Conservation (phyloP, 1,140 invertebrate genomes). For the Pararge aegeria region DNA sequence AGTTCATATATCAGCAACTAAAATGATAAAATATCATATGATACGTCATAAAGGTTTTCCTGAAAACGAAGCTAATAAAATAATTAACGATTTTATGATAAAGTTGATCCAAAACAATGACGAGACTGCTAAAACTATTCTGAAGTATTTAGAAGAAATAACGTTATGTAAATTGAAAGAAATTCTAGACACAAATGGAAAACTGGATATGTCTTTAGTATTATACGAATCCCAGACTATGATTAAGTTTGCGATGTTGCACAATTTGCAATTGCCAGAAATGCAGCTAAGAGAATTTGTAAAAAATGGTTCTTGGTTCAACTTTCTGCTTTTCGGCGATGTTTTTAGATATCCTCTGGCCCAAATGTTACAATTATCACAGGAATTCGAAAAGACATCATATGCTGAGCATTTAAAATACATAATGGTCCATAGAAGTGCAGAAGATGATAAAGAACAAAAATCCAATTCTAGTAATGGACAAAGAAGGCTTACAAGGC, state of each 20-base stretch:
- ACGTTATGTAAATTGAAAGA: constrained; percentile 45
- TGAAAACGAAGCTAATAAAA: constrained; percentile 62
- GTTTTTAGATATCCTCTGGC: constrained; percentile 82
- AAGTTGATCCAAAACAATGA: constrained; percentile 67
- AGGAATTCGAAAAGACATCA: constrained; percentile 76
- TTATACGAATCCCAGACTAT: constrained; percentile 81
- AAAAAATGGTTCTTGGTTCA: constrained; percentile 81
- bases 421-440: constrained; percentile 72
- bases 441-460: constrained; percentile 66
- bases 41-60: constrained; percentile 40
- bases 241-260: constrained; percentile 81
- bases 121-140: constrained; percentile 58
- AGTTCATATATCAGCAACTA: constrained; percentile 80
- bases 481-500: constrained; percentile 55
- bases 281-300: constrained; percentile 80
- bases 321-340: constrained; percentile 82
- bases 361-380: constrained; percentile 79
- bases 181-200: constrained; percentile 61
- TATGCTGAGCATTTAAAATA: constrained; percentile 80
- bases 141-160: constrained; percentile 71
- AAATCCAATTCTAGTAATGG: constrained; percentile 63
- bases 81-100: constrained; percentile 63
- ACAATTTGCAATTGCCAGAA: constrained; percentile 80
- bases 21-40: constrained; percentile 67
- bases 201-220: constrained; percentile 63